These are phyloP conservation scores for Scrobipalpa atriplicella DNA, from an alignment of 2,888 invertebrate species.

Conservation along the genomic window DNA sequence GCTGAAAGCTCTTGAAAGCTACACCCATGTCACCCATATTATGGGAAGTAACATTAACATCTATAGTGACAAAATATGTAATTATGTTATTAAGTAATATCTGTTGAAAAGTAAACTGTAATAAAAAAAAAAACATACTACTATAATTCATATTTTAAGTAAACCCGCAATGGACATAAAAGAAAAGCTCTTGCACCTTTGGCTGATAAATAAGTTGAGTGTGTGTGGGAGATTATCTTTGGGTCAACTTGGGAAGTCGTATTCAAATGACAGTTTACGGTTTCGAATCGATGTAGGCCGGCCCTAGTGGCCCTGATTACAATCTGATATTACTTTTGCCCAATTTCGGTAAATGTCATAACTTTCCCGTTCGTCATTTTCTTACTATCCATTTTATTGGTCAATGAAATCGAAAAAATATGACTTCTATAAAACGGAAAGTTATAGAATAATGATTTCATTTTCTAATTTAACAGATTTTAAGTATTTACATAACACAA, in stretches of 20 bases:
- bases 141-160: neutral
- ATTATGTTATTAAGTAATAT: no score
- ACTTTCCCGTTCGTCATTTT: neutral
- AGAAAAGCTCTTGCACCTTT: neutral
- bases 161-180: conserved; percentile 1
- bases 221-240: conserved; percentile 31
- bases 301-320: conserved; percentile 11
- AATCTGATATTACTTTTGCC: neutral
- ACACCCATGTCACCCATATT: no score
- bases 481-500: no score
- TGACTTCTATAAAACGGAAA: neutral
- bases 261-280: conserved; percentile 12
- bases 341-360: neutral
- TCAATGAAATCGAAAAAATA: neutral
- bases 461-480: no score
- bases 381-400: neutral
- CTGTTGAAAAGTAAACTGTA: no score
- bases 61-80: no score
- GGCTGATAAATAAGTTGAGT: neutral
- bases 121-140: no score
- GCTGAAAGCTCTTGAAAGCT: no score
- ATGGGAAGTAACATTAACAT: no score
- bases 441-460: neutral
- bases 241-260: conserved; percentile 10
- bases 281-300: neutral